phyloP scores from a whole-genome alignment of 2,113 vertebrate species.

The Ardeotis arabs region DNA sequence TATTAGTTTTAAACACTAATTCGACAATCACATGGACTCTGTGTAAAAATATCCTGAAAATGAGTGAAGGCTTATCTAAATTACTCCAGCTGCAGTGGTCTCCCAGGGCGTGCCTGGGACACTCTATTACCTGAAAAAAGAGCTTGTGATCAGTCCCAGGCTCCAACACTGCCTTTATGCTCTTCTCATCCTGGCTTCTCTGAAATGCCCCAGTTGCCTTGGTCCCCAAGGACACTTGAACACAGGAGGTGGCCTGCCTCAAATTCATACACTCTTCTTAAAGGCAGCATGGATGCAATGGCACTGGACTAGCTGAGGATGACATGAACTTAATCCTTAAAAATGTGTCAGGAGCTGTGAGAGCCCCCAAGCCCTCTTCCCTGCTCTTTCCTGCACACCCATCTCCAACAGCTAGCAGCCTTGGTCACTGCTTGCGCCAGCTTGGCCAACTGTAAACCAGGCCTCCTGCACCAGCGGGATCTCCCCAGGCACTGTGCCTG shows the following conservation, averaged over 20 bases:
- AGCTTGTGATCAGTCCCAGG: neutral
- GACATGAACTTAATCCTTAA: neutral
- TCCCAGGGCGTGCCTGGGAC: neutral
- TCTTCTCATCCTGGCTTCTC: neutral
- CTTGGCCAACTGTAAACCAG: neutral
- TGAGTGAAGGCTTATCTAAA: neutral
- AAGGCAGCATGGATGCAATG: neutral
- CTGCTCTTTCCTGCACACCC: neutral
- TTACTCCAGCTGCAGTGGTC: neutral
- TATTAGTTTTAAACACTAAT: neutral
- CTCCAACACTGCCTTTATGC: neutral
- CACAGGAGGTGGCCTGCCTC: rapidly evolving
- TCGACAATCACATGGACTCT: neutral
- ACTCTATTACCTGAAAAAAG: neutral
- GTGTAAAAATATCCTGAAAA: neutral
- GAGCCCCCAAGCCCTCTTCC: rapidly evolving
- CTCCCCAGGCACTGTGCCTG: neutral
- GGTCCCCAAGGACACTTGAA: neutral
- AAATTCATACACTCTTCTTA: neutral
- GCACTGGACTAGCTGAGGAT: neutral
- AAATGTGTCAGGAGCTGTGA: neutral
- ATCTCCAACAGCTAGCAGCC: neutral
- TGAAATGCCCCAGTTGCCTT: neutral
- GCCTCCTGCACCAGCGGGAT: neutral
- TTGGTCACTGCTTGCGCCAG: neutral